Evolutionary conservation across 2,797 vertebrate species (phyloP).

Genomic region (Cottoperca gobio): DNA sequence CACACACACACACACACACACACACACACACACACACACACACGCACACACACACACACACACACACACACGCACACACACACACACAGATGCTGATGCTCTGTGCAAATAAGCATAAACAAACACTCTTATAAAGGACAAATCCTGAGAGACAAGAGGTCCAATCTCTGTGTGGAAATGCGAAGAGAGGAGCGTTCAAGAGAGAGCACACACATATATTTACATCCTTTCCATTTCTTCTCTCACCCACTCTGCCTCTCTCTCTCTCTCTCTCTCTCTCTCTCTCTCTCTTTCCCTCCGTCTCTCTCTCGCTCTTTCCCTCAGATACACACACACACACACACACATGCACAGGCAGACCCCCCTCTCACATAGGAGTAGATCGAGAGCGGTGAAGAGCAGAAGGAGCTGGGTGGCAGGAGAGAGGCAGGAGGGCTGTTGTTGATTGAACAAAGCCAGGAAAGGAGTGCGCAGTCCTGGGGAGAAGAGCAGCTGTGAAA

Average conservation of each 20-base stretch:
- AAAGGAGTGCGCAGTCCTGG: slow-evolving; percentile 75
- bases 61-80: slow-evolving; percentile 1
- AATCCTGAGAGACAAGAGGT: slow-evolving; percentile 68
- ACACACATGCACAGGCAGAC: slow-evolving; percentile 50
- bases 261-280: slow-evolving; percentile 29
- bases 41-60: slow-evolving; percentile 1
- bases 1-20: slow-evolving; percentile 17
- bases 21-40: slow-evolving; percentile 4
- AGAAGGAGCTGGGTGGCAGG: slow-evolving; percentile 74
- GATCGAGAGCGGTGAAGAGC: slow-evolving; percentile 74
- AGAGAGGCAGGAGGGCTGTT: slow-evolving; percentile 71
- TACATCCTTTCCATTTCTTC: slow-evolving; percentile 66
- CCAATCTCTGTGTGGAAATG: slow-evolving; percentile 57
- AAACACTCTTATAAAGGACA: slow-evolving; percentile 54
- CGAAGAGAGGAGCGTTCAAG: slow-evolving; percentile 57
- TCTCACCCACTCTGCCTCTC: slow-evolving; percentile 52
- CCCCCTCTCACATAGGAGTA: slow-evolving; percentile 71
- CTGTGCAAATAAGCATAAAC: slow-evolving; percentile 43
- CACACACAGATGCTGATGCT: slow-evolving; percentile 10
- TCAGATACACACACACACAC: slow-evolving; percentile 14
- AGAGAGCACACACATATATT: slow-evolving; percentile 54
- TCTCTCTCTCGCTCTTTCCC: slow-evolving; percentile 30
- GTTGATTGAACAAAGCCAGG: slow-evolving; percentile 77
- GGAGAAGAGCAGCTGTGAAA: slow-evolving; percentile 79
- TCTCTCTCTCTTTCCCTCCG: slow-evolving; percentile 28